Percentiles rank a stretch among this genome's conserved stretches.
Evolutionary conservation across 2,113 vertebrate genomes (phyloP).

Genomic region (Enhydra lutris): DNA sequence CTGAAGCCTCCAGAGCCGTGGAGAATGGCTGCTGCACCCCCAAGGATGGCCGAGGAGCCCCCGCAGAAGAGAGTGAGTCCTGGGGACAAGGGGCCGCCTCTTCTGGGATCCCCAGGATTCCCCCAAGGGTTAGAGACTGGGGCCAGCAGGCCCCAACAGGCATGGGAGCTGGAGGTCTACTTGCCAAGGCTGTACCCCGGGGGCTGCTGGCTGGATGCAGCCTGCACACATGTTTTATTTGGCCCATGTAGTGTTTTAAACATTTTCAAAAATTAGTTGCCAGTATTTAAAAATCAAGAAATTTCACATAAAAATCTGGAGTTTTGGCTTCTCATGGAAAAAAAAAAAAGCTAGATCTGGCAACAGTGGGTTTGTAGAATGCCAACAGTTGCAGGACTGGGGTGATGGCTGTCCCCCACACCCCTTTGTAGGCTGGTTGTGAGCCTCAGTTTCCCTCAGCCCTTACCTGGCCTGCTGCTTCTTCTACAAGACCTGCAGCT

Average conservation of each 20-base stretch:
- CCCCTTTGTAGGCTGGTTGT: neutral
- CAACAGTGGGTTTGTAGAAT: neutral
- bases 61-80: slow-evolving; percentile 86
- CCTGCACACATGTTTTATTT: neutral
- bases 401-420: neutral
- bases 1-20: slow-evolving; percentile 83
- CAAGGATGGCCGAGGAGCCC: slow-evolving; percentile 85
- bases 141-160: neutral
- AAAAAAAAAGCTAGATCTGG: slow-evolving; percentile 22
- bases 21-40: slow-evolving; percentile 90
- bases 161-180: neutral
- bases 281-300: slow-evolving; percentile 62
- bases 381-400: neutral
- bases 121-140: neutral
- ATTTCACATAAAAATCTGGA: slow-evolving; percentile 67
- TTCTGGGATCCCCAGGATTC: neutral
- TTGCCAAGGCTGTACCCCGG: neutral
- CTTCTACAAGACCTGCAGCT: neutral
- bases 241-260: slow-evolving; percentile 24
- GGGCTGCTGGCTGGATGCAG: neutral
- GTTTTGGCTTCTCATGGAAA: slow-evolving; percentile 5
- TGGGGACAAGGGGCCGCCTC: slow-evolving; percentile 46
- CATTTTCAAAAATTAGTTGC: slow-evolving; percentile 43
- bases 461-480: neutral
- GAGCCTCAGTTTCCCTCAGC: neutral